Conservation (phyloP, 1,140 invertebrate genomes). For the Apis florea region DNA sequence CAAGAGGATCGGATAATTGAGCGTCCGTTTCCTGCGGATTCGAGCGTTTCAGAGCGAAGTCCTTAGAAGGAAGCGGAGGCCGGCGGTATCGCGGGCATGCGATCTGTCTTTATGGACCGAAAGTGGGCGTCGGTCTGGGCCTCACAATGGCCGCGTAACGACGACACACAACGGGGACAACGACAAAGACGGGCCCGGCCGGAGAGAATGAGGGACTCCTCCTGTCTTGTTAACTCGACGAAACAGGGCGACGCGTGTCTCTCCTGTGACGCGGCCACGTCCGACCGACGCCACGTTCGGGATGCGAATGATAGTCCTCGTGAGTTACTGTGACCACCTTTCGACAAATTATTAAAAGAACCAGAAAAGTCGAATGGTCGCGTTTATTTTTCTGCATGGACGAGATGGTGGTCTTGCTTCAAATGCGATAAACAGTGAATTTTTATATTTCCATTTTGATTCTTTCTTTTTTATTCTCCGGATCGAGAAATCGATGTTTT, state of each 20-base stretch:
- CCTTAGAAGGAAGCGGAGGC: conserved; percentile 63
- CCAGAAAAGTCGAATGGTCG: background rate
- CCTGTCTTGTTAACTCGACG: conserved; percentile 59
- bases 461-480: too few relatives aligned
- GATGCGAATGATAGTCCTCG: background rate
- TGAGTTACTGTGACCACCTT: conserved; percentile 13
- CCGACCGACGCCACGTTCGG: background rate
- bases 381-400: background rate
- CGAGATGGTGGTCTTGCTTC: too few relatives aligned
- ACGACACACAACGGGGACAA: conserved; percentile 62
- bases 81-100: conserved; percentile 64
- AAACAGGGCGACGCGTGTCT: conserved; percentile 39
- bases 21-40: conserved; percentile 50
- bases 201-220: conserved; percentile 53
- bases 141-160: conserved; percentile 63
- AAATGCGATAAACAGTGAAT: too few relatives aligned
- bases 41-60: conserved; percentile 55
- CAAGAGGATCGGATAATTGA: conserved; percentile 62
- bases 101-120: conserved; percentile 69
- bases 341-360: conserved; percentile 35
- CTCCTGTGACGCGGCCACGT: background rate
- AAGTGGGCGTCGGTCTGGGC: conserved; percentile 65
- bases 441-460: too few relatives aligned
- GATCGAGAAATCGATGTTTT: too few relatives aligned
- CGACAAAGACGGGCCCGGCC: conserved; percentile 52